These are phyloP conservation scores for Battus philenor DNA, from an alignment of 1,140 invertebrate genomes.

Conservation along the genomic window DNA sequence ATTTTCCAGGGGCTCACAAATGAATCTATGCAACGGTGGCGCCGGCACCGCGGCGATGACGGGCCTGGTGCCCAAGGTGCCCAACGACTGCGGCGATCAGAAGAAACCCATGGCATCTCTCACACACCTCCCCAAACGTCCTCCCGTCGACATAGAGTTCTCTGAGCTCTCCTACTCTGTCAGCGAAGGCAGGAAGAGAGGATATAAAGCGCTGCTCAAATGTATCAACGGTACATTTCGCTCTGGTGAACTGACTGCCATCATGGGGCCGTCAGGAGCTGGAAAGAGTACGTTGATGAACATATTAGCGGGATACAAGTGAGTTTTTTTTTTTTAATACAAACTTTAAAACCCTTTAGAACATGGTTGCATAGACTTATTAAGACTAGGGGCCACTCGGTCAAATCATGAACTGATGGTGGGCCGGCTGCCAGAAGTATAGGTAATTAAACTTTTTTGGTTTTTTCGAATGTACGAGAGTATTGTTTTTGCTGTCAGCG, in stretches of 20 bases:
- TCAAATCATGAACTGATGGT: no score
- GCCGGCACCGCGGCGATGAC: slow-evolving; percentile 70
- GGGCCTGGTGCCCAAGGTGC: slow-evolving; percentile 80
- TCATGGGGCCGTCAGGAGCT: slow-evolving; percentile 95
- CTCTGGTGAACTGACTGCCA: slow-evolving; percentile 89
- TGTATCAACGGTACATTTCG: slow-evolving; percentile 89
- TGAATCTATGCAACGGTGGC: slow-evolving; percentile 82
- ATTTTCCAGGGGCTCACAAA: slow-evolving; percentile 77
- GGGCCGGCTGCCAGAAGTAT: no score
- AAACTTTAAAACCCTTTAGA: no score
- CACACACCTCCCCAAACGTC: slow-evolving; percentile 86
- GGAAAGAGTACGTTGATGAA: slow-evolving; percentile 96
- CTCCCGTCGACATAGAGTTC: slow-evolving; percentile 92
- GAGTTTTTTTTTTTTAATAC: slow-evolving; percentile 60
- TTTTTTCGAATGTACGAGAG: no score
- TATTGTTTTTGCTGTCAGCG: no score
- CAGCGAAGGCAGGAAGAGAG: slow-evolving; percentile 86
- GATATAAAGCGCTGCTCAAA: slow-evolving; percentile 89
- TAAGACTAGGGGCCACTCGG: no score
- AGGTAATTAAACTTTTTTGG: no score
- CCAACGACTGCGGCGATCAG: slow-evolving; percentile 80
- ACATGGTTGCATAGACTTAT: no score
- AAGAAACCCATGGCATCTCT: slow-evolving; percentile 79
- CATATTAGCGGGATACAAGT: slow-evolving; percentile 93
- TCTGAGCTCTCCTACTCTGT: slow-evolving; percentile 90